These are phyloP conservation scores for Sacculina carcini DNA, from an alignment of 2,888 invertebrate species.

Conservation along the genomic window DNA sequence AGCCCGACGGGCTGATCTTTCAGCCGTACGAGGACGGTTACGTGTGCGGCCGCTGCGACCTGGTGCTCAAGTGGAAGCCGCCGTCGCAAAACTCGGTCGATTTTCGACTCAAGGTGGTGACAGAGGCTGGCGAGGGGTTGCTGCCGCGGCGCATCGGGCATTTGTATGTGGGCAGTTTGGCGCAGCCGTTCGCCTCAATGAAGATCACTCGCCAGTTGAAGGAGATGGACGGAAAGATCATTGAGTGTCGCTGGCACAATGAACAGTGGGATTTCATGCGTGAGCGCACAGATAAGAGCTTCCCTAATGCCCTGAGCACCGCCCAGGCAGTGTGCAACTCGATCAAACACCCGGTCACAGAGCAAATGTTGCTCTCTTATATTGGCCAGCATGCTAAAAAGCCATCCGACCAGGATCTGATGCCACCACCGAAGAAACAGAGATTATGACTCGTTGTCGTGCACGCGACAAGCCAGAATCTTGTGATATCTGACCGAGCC, in stretches of 20 bases:
- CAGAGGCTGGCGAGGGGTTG: constrained; percentile 45
- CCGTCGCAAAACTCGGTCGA: constrained; percentile 79
- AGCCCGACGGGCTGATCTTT: constrained; percentile 93
- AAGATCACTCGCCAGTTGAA: constrained; percentile 49
- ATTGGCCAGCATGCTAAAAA: constrained; percentile 34
- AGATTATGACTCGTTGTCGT: too few relatives aligned
- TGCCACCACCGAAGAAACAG: constrained; percentile 51
- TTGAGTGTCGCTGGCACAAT: constrained; percentile 60
- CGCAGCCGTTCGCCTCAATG: constrained; percentile 40
- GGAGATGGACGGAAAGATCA: constrained; percentile 66
- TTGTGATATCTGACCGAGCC: too few relatives aligned
- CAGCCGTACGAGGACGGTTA: constrained; percentile 76
- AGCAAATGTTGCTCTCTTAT: constrained; percentile 43
- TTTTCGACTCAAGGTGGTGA: constrained; percentile 59
- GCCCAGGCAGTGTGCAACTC: constrained; percentile 58
- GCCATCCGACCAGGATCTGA: constrained; percentile 24
- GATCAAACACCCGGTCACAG: constrained; percentile 59
- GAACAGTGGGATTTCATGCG: constrained; percentile 73
- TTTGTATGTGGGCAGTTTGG: constrained; percentile 47
- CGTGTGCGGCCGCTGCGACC: constrained; percentile 45
- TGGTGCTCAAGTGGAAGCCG: constrained; percentile 95
- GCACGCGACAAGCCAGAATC: too few relatives aligned
- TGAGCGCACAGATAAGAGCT: constrained; percentile 84
- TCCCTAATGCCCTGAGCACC: constrained; percentile 66
- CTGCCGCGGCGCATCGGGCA: constrained; percentile 38